Evolutionary conservation across 1,140 invertebrate genomes (phyloP).

Genomic region (Drosophila nasuta): DNA sequence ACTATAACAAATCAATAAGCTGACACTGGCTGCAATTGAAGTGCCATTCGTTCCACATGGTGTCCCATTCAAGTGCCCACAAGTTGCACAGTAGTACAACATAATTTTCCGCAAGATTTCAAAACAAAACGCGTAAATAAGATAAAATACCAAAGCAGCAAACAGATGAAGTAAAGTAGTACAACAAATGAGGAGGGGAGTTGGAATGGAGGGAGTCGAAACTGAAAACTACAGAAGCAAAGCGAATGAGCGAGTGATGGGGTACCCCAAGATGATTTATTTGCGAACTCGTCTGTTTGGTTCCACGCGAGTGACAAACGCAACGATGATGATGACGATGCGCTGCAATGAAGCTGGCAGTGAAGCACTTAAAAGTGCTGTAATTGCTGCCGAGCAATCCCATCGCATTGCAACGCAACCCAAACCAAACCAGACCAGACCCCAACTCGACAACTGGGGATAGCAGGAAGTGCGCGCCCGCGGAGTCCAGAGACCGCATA

Average conservation of each 20-base stretch:
- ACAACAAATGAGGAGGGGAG: constrained; percentile 26
- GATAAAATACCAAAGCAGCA: constrained; percentile 36
- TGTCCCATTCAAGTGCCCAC: constrained; percentile 29
- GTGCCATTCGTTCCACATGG: constrained; percentile 14
- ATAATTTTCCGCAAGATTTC: constrained; percentile 75
- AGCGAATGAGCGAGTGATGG: constrained; percentile 11
- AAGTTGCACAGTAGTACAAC: constrained; percentile 54
- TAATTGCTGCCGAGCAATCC: constrained; percentile 63
- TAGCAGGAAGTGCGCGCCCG: constrained; percentile 72
- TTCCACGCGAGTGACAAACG: constrained; percentile 81
- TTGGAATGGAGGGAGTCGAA: background rate
- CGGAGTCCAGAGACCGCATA: constrained; percentile 54
- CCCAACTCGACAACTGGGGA: constrained; percentile 39
- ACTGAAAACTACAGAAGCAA: constrained; percentile 7
- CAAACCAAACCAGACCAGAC: background rate
- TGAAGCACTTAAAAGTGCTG: constrained; percentile 79
- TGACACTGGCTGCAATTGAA: constrained; percentile 16
- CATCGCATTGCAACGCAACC: background rate
- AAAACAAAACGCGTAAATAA: constrained; percentile 60
- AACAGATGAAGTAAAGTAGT: constrained; percentile 26
- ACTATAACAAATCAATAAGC: constrained; percentile 28
- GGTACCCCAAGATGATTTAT: constrained; percentile 73
- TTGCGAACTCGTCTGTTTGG: constrained; percentile 80
- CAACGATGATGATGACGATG: constrained; percentile 75
- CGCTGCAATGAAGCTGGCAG: constrained; percentile 79